Conservation (phyloP, 2,113 vertebrate species). For the Phrynosoma blainvillii region DNA sequence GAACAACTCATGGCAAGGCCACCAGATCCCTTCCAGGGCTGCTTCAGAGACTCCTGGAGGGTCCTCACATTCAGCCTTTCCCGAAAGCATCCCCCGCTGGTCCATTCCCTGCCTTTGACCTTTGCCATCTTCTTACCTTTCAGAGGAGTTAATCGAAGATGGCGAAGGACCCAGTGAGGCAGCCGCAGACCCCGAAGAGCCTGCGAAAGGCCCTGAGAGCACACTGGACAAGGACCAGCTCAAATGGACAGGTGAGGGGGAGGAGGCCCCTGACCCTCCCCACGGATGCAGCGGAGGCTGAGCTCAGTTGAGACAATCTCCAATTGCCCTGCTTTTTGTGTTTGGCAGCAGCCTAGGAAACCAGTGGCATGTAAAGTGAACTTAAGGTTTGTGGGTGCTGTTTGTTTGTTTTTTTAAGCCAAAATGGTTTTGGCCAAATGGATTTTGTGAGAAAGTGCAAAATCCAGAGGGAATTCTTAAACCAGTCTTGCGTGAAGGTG, state of each 20-base stretch:
- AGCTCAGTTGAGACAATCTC: not conserved
- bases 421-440: not conserved
- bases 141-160: constrained; percentile 96
- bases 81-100: too few species aligned
- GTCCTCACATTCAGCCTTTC: too few species aligned
- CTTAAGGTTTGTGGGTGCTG: too few species aligned
- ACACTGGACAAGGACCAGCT: constrained; percentile 91
- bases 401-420: not conserved
- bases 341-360: constrained; percentile 10
- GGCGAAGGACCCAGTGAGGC: constrained; percentile 91
- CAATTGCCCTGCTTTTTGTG: not conserved
- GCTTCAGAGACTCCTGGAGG: too few species aligned
- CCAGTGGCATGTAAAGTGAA: not conserved
- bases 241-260: constrained; percentile 90
- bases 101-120: too few species aligned
- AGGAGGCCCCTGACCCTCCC: not conserved
- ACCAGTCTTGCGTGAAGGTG: too few species aligned
- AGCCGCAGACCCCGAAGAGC: constrained; percentile 90
- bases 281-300: not conserved
- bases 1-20: not conserved
- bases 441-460: not conserved
- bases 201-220: constrained; percentile 92
- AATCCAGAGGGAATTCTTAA: not conserved
- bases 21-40: not conserved
- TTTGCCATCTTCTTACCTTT: constrained; percentile 75